Percentiles rank a stretch among this genome's conserved stretches.
These are phyloP conservation scores for Diarsia mendica DNA, from an alignment of 2,888 invertebrate genomes.

Conservation along the genomic window DNA sequence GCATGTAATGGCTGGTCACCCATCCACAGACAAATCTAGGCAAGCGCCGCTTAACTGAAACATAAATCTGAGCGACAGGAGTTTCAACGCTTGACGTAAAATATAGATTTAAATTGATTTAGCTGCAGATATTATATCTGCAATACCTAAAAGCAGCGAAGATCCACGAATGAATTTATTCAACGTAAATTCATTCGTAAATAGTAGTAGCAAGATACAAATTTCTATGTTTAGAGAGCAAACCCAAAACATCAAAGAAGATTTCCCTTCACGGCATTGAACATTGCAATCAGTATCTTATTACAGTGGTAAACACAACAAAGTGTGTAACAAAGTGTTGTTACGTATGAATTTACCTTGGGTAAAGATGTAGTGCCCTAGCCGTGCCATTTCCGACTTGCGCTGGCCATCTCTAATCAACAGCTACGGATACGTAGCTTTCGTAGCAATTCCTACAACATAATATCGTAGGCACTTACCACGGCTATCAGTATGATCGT, in stretches of 20 bases:
- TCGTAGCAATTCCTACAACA: background rate
- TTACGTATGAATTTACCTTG: background rate
- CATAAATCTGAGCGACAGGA: too few species aligned
- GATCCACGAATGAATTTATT: background rate
- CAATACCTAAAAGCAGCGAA: background rate
- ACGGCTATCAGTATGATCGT: background rate
- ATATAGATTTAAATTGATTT: background rate
- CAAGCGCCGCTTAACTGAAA: too few species aligned
- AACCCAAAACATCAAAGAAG: background rate
- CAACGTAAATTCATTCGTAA: background rate
- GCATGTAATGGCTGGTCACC: too few species aligned
- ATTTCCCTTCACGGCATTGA: background rate
- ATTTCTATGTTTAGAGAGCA: background rate
- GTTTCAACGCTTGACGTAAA: too few species aligned
- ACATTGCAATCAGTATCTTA: background rate
- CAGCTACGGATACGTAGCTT: too few species aligned
- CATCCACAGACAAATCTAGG: too few species aligned
- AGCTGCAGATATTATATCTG: background rate
- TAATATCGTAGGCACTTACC: background rate
- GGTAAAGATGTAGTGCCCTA: background rate
- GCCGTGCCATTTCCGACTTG: background rate
- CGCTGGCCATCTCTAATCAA: background rate
- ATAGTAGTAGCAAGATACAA: background rate
- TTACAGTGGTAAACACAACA: too few species aligned
- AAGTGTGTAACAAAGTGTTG: too few species aligned